Evolutionary conservation across 2,888 invertebrate species (phyloP), one percentile per base, ranked within the genome.

Genomic region (Rhagonycha fulva): DNA sequence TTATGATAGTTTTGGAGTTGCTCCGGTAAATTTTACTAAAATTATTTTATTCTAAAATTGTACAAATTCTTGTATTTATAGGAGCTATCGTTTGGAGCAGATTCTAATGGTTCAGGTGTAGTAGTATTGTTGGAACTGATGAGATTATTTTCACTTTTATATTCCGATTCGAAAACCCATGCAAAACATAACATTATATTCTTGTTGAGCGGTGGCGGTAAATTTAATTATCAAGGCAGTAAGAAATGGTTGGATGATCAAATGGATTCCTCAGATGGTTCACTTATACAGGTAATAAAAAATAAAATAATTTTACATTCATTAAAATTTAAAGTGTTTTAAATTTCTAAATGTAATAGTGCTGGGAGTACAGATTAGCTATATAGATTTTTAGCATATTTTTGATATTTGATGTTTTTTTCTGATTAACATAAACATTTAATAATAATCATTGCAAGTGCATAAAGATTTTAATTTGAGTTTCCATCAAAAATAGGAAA

Each of bases 171-270:
- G 1, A 91, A 93, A 80, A 94, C 94, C 0, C 91, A 93, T 66
- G 94, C 95, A 0, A 92, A 91, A 70, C 93, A 93, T 67, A 93
- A 96, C 80, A 88, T 99, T 12, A 89, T 98, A 71, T 99, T 99
- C 87, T 90, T 97, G 72, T 89, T 98, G 73, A 93, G 97, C 28
- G 98, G 98, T 19, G 95, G 94, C 62, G 99, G 99, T 4, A 95
- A 97, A 86, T 88, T 94, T 9, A 99, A 98, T 89, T 99, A 96
- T 86, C 96, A 97, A 87, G 97, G 98, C 0, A 94, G 96, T 62
- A 98, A 98, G 88, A 96, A 97, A 84, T 99, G 98, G 96, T 90
- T 99, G 12, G 98, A 98, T 85, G 96, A 97, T 85, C 96, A 96
- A 84, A 87, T 96, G 77, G 98, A 99, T 85, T 93, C 92, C 0